phyloP scores from a whole-genome alignment of 2,888 invertebrate species.

The Spilosoma lubricipeda region DNA sequence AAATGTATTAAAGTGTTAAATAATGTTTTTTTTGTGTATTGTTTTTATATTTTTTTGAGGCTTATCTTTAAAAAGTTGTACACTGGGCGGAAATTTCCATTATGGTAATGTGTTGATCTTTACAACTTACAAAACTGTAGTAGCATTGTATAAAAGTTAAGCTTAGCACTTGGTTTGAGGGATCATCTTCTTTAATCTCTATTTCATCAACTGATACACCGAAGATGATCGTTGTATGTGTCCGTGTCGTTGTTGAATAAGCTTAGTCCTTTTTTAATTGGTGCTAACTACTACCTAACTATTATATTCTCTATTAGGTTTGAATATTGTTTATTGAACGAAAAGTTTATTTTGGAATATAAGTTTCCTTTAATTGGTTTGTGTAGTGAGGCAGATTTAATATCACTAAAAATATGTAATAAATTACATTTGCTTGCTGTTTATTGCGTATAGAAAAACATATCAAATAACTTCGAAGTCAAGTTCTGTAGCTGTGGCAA shows the following conservation, averaged over 20 bases:
- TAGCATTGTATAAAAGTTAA: background rate
- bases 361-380: background rate
- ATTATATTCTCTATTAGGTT: background rate
- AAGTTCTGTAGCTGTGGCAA: background rate
- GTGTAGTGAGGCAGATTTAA: background rate
- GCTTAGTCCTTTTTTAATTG: too few species aligned
- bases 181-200: conserved; percentile 4
- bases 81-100: background rate
- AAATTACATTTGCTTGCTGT: background rate
- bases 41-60: too few species aligned
- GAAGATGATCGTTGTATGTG: background rate
- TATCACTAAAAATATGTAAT: background rate
- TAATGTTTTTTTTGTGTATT: too few species aligned
- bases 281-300: too few species aligned
- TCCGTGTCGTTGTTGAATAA: too few species aligned
- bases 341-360: background rate
- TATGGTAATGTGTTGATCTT: background rate
- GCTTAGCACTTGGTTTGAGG: background rate
- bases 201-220: background rate
- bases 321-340: background rate
- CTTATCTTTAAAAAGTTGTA: background rate
- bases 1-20: too few species aligned
- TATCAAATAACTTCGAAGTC: background rate
- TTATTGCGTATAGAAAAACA: background rate
- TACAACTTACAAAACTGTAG: background rate